Evolutionary conservation across 2,888 invertebrate species (phyloP).

Genomic region (Drosophila buzzatii): DNA sequence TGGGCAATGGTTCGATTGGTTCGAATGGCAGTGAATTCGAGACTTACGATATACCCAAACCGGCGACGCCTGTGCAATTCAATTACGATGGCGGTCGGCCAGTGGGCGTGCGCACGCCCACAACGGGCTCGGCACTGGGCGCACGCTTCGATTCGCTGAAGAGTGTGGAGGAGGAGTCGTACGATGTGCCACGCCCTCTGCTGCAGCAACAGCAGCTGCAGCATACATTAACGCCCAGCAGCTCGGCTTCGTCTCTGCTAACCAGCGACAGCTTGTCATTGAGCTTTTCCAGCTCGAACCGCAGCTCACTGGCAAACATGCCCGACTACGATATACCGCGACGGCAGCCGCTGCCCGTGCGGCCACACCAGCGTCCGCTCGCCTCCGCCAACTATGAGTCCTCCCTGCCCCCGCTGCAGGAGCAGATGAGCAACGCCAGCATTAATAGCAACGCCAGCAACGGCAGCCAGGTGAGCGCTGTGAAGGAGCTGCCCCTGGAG

Average conservation of each 20-base stretch:
- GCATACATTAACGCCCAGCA: conserved; percentile 88
- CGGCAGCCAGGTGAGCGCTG: conserved; percentile 38
- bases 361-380: conserved; percentile 65
- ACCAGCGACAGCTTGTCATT: conserved; percentile 87
- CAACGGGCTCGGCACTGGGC: conserved; percentile 57
- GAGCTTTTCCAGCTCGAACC: conserved; percentile 86
- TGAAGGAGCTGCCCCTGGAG: conserved; percentile 90
- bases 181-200: conserved; percentile 89
- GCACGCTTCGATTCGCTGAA: conserved; percentile 80
- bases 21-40: conserved; percentile 75
- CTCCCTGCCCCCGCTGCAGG: conserved; percentile 85
- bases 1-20: conserved; percentile 39
- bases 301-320: conserved; percentile 87
- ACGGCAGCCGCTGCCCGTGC: conserved; percentile 85
- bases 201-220: conserved; percentile 83
- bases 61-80: conserved; percentile 87
- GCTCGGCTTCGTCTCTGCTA: conserved; percentile 89
- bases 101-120: conserved; percentile 85
- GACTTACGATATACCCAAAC: conserved; percentile 88
- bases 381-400: conserved; percentile 87
- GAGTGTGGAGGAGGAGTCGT: conserved; percentile 86
- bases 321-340: conserved; percentile 90
- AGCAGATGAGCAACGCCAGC: conserved; percentile 53
- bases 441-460: background rate
- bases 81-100: conserved; percentile 86